Conservation (phyloP, 2,888 invertebrate species). For the Rhogogaster chlorosoma region DNA sequence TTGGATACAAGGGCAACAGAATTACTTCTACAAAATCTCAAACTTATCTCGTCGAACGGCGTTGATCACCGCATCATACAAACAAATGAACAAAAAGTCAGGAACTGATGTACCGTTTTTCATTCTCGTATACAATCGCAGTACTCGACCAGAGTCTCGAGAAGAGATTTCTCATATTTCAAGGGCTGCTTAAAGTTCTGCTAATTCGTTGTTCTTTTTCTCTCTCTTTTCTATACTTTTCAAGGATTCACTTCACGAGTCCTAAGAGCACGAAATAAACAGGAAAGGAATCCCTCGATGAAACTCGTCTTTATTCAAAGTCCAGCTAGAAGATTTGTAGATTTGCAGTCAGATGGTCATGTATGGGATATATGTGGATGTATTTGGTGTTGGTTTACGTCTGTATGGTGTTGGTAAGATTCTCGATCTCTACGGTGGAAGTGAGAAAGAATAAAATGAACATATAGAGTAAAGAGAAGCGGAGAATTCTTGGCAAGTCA, state of each 20-base stretch:
- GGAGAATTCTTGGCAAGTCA: neutral
- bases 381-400: neutral
- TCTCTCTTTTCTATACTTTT: neutral
- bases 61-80: too few relatives aligned
- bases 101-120: neutral
- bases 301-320: neutral
- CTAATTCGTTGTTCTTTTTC: too few relatives aligned
- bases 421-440: neutral
- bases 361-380: neutral
- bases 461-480: neutral
- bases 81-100: neutral
- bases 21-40: neutral
- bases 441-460: neutral
- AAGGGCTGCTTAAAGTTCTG: too few relatives aligned
- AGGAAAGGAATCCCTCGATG: neutral
- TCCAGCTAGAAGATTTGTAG: neutral
- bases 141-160: too few relatives aligned
- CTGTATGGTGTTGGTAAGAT: neutral
- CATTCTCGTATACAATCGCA: too few relatives aligned
- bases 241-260: neutral
- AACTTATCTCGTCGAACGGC: neutral
- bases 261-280: neutral
- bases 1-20: neutral
- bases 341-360: neutral
- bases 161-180: too few relatives aligned